Percentiles rank a stretch among this genome's conserved stretches.
Evolutionary conservation across 2,888 invertebrate genomes (phyloP).

Genomic region (Pherbina coryleti): DNA sequence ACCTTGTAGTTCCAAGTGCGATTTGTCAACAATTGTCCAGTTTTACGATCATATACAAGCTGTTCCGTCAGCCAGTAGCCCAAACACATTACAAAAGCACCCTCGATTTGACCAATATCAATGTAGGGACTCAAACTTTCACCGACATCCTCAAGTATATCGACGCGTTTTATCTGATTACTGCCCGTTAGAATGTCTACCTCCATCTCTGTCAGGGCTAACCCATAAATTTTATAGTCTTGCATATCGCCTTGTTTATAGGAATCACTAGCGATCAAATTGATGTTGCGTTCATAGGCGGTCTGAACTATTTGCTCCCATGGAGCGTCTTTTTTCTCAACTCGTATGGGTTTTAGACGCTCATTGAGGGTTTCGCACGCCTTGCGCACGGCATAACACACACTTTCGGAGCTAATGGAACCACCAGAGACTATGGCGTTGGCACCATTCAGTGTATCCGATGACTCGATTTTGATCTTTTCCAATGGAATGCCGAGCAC

Average conservation of each 20-base stretch:
- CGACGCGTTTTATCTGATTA: conserved; percentile 75
- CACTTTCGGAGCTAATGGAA: conserved; percentile 77
- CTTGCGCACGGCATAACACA: conserved; percentile 73
- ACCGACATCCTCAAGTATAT: conserved; percentile 80
- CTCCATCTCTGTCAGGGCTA: conserved; percentile 76
- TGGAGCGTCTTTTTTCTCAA: conserved; percentile 50
- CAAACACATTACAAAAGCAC: conserved; percentile 80
- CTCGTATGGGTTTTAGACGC: conserved; percentile 72
- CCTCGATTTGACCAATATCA: conserved; percentile 82
- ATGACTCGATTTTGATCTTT: conserved; percentile 75
- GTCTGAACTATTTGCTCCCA: conserved; percentile 74
- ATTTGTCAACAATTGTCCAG: conserved; percentile 78
- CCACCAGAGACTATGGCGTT: conserved; percentile 78
- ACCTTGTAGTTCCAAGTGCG: conserved; percentile 85
- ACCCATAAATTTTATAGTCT: conserved; percentile 75
- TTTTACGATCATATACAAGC: conserved; percentile 73
- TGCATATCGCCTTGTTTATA: conserved; percentile 71
- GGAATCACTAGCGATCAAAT: conserved; percentile 74
- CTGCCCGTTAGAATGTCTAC: conserved; percentile 84
- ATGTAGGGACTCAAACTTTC: conserved; percentile 78
- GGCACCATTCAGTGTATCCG: conserved; percentile 75
- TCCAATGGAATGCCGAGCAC: conserved; percentile 77
- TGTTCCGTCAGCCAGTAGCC: conserved; percentile 84
- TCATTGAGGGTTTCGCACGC: conserved; percentile 75
- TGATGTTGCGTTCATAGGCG: conserved; percentile 71